phyloP scores from a whole-genome alignment of 2,113 vertebrate genomes.

The Ammospiza nelsoni region DNA sequence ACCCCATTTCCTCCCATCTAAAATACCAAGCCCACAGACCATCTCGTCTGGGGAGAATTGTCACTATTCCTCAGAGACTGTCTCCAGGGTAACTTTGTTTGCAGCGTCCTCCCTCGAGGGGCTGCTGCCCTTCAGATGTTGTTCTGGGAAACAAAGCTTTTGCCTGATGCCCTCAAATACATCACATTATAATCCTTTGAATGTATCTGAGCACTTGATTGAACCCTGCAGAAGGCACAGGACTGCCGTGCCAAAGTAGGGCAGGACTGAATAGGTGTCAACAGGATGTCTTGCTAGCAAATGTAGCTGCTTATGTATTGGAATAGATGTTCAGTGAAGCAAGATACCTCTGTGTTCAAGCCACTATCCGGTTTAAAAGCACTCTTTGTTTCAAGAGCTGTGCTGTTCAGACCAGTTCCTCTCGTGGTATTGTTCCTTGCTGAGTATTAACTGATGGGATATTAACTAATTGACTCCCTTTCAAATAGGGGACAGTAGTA shows the following conservation, averaged over 20 bases:
- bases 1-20: background rate
- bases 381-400: background rate
- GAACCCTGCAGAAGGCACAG: background rate
- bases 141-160: conserved; percentile 4
- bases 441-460: background rate
- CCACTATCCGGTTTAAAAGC: background rate
- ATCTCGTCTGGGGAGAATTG: background rate
- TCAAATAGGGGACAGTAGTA: background rate
- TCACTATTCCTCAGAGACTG: background rate
- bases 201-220: background rate
- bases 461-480: background rate
- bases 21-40: background rate
- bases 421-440: background rate
- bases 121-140: background rate
- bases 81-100: conserved; percentile 38
- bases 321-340: background rate
- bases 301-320: background rate
- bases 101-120: background rate
- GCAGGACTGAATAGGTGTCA: background rate
- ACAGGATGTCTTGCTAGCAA: background rate
- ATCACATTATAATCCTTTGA: background rate
- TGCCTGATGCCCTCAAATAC: background rate
- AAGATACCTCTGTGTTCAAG: background rate
- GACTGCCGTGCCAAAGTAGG: background rate
- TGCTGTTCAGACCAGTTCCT: background rate